Base-by-base conservation (phyloP, 2,797 vertebrate genomes). In the Rhodeus uyekii region DNA sequence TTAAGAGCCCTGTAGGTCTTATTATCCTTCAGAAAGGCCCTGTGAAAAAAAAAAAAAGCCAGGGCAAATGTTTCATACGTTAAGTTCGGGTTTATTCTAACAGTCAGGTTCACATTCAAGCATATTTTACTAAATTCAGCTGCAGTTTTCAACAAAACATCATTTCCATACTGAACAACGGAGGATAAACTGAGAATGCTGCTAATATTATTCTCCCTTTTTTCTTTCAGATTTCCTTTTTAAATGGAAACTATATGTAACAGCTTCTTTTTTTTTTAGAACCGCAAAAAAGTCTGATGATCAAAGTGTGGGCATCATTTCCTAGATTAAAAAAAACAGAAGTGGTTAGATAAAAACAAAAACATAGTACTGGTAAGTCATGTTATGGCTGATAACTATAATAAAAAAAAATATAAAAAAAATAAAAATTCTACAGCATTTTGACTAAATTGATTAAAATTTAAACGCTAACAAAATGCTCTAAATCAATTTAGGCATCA, bases 301-400 rank as follows among this genome's bases (percentile, higher is more conserved):
- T 98, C 72, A 99, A 96, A 22, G 98, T 97, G n/a, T 48, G 93
- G 95, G n/a, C 83, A 93, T 97, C 98, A 99, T 98, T 91, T 99
- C 97, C 98, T 98, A 78, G 42, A 84, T 13, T 36, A 58, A 86
- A 48, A 86, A 48, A 46, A 64, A 9, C 19, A 67, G 8, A 78
- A 58, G 19, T 46, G 42, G 32, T 29, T 29, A 38, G 34, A 5
- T n/a, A n/a, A n/a, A n/a, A n/a, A 22, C 29, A 42, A 68, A 68
- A 7, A 8, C 8, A n/a, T n/a, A 65, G 2, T 24, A 69, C 10
- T 5, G 5, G 12, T 58, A 18, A 29, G 8, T 44, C 14, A 68
- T 39, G 6, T n/a, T 22, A 53, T 53, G 50, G 22, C 50, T 0
- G 4, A n/a, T 12, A n/a, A 53, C 8, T 1, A 1, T n/a, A 22